Percentiles rank a stretch among this genome's conserved stretches.
These are phyloP conservation scores for Xestobium rufovillosum DNA, from an alignment of 2,888 invertebrate species.

Conservation along the genomic window DNA sequence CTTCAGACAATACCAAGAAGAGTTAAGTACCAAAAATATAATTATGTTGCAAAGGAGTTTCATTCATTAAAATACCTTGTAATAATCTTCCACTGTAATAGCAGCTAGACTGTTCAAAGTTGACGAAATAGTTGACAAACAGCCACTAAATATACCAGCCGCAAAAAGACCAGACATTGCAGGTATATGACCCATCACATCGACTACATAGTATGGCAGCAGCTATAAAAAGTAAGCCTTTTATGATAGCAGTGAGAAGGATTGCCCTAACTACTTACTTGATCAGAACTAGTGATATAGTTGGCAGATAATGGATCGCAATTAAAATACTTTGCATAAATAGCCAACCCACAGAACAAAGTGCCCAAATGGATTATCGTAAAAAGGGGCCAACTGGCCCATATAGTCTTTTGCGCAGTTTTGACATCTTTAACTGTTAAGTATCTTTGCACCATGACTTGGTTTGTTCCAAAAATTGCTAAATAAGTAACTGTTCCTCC, in stretches of 20 bases:
- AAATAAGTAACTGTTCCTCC: slow-evolving; percentile 78
- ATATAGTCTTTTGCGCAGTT: slow-evolving; percentile 64
- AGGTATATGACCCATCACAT: slow-evolving; percentile 62
- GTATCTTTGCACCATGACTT: slow-evolving; percentile 73
- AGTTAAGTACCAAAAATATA: no score
- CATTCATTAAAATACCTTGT: no score
- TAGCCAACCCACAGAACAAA: slow-evolving; percentile 63
- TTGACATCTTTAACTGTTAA: slow-evolving; percentile 63
- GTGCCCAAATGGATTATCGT: slow-evolving; percentile 65
- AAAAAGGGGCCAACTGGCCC: slow-evolving; percentile 76
- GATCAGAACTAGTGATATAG: slow-evolving; percentile 60
- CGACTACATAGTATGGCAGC: slow-evolving; percentile 72
- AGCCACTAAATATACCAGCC: slow-evolving; percentile 86
- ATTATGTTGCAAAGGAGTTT: no score
- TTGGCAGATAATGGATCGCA: slow-evolving; percentile 70
- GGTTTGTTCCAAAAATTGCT: slow-evolving; percentile 80
- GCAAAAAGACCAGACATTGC: slow-evolving; percentile 86
- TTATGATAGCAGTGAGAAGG: neutral
- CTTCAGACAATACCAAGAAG: no score
- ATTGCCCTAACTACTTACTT: slow-evolving; percentile 39
- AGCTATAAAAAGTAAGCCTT: slow-evolving; percentile 38
- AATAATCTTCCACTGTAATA: slow-evolving; percentile 81
- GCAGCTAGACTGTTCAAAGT: slow-evolving; percentile 86
- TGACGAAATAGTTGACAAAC: slow-evolving; percentile 86
- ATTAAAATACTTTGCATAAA: slow-evolving; percentile 72